A percentile compares a stretch with the other conserved stretches of the same genome.
Evolutionary conservation across 2,113 vertebrate species (phyloP).

Genomic region (Tretioscincus oriximinensis): DNA sequence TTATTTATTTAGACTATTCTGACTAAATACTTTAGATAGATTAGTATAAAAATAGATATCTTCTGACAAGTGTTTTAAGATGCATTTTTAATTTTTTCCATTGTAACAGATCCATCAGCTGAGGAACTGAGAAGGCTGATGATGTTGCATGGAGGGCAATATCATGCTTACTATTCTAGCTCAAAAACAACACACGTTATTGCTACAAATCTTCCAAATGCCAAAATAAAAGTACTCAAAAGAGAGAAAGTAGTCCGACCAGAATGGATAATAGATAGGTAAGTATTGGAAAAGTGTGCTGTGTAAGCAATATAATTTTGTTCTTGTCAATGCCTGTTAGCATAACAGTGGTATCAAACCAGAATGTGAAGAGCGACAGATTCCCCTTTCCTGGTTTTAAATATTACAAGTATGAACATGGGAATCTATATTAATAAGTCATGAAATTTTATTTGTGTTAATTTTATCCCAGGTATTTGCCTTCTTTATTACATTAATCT

Average conservation of each 20-base stretch:
- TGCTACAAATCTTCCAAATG: slow-evolving; percentile 92
- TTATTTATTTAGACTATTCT: too few relatives aligned
- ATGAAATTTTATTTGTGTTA: slow-evolving; percentile 19
- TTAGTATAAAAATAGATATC: background rate
- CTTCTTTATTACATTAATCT: background rate
- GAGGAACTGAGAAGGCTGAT: slow-evolving; percentile 92
- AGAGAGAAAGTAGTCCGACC: slow-evolving; percentile 93
- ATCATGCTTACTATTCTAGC: slow-evolving; percentile 92
- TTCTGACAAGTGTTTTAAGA: background rate
- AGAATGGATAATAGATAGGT: slow-evolving; percentile 97
- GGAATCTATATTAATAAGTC: background rate
- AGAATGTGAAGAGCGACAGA: background rate
- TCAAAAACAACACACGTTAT: slow-evolving; percentile 98
- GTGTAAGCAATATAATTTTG: background rate
- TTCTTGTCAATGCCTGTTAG: background rate
- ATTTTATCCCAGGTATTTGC: background rate
- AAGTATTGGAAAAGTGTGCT: slow-evolving; percentile 17
- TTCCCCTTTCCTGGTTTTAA: background rate
- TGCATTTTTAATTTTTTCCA: slow-evolving; percentile 8
- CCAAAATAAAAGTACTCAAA: slow-evolving; percentile 91
- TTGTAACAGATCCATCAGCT: slow-evolving; percentile 86
- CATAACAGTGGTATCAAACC: background rate
- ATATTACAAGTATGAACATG: background rate
- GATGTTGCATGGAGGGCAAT: slow-evolving; percentile 96
- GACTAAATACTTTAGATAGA: background rate